phyloP scores from a whole-genome alignment of 2,797 vertebrate genomes.

The Galagoides demidoff region DNA sequence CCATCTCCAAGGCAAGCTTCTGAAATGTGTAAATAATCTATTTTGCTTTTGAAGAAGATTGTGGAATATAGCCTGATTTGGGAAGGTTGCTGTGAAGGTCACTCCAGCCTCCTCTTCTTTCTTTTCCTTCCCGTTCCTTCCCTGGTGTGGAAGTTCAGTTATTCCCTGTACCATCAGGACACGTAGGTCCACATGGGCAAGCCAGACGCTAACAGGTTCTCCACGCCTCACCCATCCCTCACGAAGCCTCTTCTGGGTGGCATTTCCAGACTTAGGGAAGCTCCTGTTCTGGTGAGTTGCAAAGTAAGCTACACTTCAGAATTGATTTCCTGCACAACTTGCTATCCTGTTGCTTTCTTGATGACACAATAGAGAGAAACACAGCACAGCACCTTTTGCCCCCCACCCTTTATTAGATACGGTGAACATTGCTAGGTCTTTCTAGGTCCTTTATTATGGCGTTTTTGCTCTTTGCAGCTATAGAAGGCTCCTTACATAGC shows the following conservation, averaged over 20 bases:
- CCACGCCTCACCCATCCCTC: not conserved
- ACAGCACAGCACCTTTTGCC: too few species aligned
- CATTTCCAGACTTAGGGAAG: not conserved
- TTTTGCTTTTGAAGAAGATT: slow-evolving; percentile 19
- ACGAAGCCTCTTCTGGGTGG: not conserved
- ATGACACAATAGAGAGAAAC: not conserved
- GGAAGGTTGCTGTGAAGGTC: not conserved
- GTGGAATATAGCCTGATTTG: not conserved
- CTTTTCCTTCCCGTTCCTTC: not conserved
- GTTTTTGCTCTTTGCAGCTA: not conserved
- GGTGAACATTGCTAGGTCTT: not conserved
- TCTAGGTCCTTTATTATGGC: not conserved
- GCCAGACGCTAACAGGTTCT: not conserved
- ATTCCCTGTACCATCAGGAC: too few species aligned
- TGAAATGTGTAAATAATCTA: not conserved
- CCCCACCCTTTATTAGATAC: not conserved
- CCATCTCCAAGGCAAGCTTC: not conserved
- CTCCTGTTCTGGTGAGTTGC: not conserved
- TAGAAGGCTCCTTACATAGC: not conserved
- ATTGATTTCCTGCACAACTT: not conserved
- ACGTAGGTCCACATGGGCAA: not conserved
- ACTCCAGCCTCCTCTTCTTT: not conserved
- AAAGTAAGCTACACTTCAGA: not conserved
- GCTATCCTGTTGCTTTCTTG: not conserved
- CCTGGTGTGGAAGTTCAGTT: rapidly evolving